A percentile compares a stretch with the other conserved stretches of the same genome.
Evolutionary conservation across 2,113 vertebrate species (phyloP).

Genomic region (Nothobranchius kuhntae): DNA sequence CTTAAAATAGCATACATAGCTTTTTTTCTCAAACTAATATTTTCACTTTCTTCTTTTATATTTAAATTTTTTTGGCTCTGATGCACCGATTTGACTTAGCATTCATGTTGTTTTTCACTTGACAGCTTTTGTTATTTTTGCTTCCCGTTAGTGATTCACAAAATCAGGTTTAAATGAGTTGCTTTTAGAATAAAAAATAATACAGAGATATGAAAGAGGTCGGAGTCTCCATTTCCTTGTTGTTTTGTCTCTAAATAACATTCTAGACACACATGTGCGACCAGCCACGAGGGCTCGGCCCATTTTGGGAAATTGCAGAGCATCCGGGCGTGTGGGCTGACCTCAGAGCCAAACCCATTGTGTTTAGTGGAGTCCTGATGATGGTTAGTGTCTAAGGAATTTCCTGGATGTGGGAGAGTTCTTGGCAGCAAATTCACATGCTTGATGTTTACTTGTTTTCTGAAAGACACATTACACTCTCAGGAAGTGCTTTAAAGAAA

Average conservation of each 20-base stretch:
- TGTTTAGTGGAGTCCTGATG: constrained; percentile 1
- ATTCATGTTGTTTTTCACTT: no score
- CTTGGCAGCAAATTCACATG: constrained; percentile 5
- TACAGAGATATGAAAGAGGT: background rate
- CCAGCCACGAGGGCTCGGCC: background rate
- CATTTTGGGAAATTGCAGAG: constrained; percentile 36
- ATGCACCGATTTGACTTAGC: no score
- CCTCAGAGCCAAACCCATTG: constrained; percentile 25
- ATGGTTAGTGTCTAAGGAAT: constrained; percentile 37
- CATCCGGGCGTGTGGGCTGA: constrained; percentile 18
- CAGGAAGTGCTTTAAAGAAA: background rate
- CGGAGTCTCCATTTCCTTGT: background rate
- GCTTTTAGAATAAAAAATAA: background rate
- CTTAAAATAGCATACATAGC: no score
- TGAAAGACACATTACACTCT: background rate
- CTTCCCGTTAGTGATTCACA: no score
- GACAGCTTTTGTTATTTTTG: no score
- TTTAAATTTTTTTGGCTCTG: no score
- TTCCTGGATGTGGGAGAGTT: constrained; percentile 28
- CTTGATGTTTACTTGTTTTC: constrained; percentile 24
- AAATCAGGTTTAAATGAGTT: no score
- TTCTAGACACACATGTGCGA: constrained; percentile 20
- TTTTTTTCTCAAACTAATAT: no score
- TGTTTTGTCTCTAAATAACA: background rate
- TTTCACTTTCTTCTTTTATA: no score